A percentile compares a stretch with the other conserved stretches of the same genome.
Evolutionary conservation across 2,797 vertebrate species (phyloP).

Genomic region (Trachops cirrhosus): DNA sequence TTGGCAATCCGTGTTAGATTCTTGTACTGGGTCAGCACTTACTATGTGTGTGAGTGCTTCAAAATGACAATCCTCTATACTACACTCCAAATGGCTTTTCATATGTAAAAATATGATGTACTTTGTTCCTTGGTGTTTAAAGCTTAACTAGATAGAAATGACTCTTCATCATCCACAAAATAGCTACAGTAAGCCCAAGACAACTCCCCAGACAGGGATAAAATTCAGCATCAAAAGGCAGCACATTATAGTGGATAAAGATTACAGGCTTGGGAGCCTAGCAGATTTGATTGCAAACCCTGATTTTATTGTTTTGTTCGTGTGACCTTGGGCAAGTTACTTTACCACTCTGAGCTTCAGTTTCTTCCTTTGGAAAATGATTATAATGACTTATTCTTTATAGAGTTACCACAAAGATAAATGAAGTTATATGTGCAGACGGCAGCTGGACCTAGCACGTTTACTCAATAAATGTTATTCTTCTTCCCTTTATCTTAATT

Average conservation of each 20-base stretch:
- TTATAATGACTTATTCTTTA: not conserved
- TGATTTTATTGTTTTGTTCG: not conserved
- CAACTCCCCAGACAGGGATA: slow-evolving; percentile 50
- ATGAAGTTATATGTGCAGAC: not conserved
- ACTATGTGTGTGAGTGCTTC: slow-evolving; percentile 8
- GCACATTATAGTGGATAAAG: not conserved
- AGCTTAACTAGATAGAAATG: slow-evolving; percentile 60
- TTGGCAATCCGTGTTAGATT: slow-evolving; percentile 59
- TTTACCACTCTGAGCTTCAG: not conserved
- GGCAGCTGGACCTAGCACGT: not conserved
- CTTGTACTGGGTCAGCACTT: slow-evolving; percentile 50
- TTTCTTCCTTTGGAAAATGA: slow-evolving; percentile 32
- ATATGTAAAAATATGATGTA: slow-evolving; percentile 42
- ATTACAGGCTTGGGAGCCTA: not conserved
- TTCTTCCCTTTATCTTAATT: not conserved
- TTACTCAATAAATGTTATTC: not conserved
- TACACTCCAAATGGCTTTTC: slow-evolving; percentile 44
- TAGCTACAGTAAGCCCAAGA: slow-evolving; percentile 49
- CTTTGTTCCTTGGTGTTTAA: slow-evolving; percentile 55
- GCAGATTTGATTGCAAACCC: slow-evolving; percentile 16
- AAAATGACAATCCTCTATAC: not conserved
- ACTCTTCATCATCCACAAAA: slow-evolving; percentile 65
- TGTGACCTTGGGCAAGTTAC: not conserved
- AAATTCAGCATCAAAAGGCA: slow-evolving; percentile 39
- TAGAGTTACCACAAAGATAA: not conserved